These are phyloP conservation scores for Barypeithes pellucidus DNA, from an alignment of 2,888 invertebrate genomes.

Conservation along the genomic window DNA sequence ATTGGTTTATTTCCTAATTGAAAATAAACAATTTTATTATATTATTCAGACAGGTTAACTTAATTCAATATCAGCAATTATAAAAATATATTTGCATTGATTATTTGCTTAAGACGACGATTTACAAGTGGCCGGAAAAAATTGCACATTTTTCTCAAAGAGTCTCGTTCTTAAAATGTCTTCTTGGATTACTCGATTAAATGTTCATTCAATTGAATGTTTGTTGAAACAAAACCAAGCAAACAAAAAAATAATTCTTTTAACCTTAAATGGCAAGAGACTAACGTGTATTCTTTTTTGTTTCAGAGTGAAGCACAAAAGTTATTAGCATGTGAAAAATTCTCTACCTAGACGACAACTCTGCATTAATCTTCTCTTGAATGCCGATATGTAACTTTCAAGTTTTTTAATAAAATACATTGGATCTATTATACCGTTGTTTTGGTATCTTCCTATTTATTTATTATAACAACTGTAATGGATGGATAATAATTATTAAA, in stretches of 20 bases:
- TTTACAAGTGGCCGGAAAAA: no score
- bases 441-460: conserved; percentile 8
- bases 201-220: no score
- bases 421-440: conserved; percentile 25
- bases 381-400: conserved; percentile 29
- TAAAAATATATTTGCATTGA: no score
- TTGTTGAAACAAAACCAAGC: no score
- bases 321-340: conserved; percentile 67
- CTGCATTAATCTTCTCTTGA: conserved; percentile 3
- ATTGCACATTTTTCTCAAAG: no score
- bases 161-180: no score
- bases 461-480: conserved; percentile 5
- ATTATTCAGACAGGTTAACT: conserved; percentile 25
- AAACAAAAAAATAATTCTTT: no score
- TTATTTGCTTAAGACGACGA: no score
- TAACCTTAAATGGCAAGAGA: no score
- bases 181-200: no score
- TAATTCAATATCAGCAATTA: no score
- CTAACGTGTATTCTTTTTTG: conserved; percentile 53
- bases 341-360: conserved; percentile 57
- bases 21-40: conserved; percentile 15
- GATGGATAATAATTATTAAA: not conserved
- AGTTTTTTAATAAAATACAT: conserved; percentile 43
- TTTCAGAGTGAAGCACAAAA: conserved; percentile 69
- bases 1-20: conserved; percentile 10